Evolutionary conservation across 2,888 invertebrate genomes (phyloP).

Genomic region (Habrosyne pyritoides): DNA sequence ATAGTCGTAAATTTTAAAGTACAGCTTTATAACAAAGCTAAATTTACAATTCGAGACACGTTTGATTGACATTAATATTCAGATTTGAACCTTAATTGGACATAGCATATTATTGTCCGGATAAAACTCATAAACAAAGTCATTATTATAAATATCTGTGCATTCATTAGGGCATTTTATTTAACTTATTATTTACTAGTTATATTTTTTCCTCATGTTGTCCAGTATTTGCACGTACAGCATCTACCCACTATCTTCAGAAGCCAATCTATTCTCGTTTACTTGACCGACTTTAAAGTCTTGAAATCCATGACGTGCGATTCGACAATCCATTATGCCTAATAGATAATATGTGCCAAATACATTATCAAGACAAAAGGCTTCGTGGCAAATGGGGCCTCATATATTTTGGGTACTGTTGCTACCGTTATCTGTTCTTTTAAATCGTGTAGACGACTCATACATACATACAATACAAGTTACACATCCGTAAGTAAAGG

Average conservation of each 20-base stretch:
- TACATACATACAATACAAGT: not conserved
- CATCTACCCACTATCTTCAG: no score
- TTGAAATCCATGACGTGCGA: not conserved
- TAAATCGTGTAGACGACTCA: not conserved
- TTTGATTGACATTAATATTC: constrained; percentile 28
- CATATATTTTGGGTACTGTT: not conserved
- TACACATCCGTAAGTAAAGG: not conserved
- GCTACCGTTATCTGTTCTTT: not conserved
- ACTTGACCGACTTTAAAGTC: not conserved
- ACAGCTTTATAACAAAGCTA: constrained; percentile 22
- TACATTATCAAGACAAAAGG: not conserved
- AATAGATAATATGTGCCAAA: no score
- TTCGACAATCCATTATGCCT: no score
- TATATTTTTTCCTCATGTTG: not conserved
- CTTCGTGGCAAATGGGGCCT: not conserved
- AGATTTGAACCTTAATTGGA: constrained; percentile 20
- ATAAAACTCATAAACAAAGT: constrained; percentile 6
- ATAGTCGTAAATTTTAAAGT: not conserved
- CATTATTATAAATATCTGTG: not conserved
- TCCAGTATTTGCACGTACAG: no score
- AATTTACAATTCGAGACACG: constrained; percentile 27
- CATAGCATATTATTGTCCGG: constrained; percentile 8
- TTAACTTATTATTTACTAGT: not conserved
- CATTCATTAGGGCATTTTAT: not conserved
- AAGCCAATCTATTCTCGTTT: not conserved